These are phyloP conservation scores for Palloptera scutellata DNA, from an alignment of 2,888 invertebrate genomes.

Conservation along the genomic window DNA sequence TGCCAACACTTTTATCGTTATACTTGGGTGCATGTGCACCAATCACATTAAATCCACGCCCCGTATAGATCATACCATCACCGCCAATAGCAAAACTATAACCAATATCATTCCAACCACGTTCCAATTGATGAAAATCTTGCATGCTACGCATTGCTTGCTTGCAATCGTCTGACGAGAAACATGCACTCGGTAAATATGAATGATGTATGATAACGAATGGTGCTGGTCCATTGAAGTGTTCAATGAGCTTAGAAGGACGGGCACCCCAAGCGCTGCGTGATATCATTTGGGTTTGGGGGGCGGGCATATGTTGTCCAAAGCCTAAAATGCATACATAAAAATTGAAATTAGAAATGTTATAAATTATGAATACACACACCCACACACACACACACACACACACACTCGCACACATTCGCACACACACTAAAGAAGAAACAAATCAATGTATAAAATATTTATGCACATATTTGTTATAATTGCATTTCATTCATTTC, in stretches of 20 bases:
- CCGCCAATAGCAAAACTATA: conserved; percentile 77
- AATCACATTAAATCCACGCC: conserved; percentile 73
- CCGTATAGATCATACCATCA: conserved; percentile 75
- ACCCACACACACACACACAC: not conserved
- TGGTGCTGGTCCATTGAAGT: conserved; percentile 69
- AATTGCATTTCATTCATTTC: not conserved
- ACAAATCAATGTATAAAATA: not conserved
- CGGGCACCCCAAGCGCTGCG: conserved; percentile 71
- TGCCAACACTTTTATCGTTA: conserved; percentile 74
- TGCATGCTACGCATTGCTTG: conserved; percentile 74
- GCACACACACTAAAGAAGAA: not conserved
- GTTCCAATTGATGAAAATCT: conserved; percentile 68
- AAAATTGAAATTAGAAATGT: not conserved
- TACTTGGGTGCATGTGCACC: conserved; percentile 78
- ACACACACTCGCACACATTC: not conserved
- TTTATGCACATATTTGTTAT: not conserved
- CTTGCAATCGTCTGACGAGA: conserved; percentile 66
- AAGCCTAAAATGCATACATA: conserved; percentile 44
- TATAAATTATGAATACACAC: too few species aligned
- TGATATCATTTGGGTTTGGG: conserved; percentile 53
- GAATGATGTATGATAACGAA: conserved; percentile 79
- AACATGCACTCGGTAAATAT: conserved; percentile 71
- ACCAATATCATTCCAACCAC: conserved; percentile 76
- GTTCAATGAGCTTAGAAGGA: conserved; percentile 63
- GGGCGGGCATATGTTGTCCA: conserved; percentile 48